Conservation (phyloP, 2,888 invertebrate genomes). For the Vanessa cardui region DNA sequence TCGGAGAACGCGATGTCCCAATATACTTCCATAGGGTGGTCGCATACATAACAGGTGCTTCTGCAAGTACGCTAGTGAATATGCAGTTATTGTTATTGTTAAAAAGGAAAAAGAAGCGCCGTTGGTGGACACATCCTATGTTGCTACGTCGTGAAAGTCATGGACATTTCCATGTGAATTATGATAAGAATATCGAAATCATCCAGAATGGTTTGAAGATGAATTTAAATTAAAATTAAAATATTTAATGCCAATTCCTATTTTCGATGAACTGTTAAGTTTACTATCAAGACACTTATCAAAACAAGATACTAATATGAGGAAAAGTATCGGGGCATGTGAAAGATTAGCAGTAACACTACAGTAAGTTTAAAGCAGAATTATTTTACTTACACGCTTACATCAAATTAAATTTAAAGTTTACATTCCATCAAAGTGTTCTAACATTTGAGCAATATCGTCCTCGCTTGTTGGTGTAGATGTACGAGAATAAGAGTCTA, state of each 20-base stretch:
- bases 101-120: constrained; percentile 16
- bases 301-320: constrained; percentile 19
- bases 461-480: constrained; percentile 31
- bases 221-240: too few species aligned
- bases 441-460: constrained; percentile 26
- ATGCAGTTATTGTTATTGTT: constrained; percentile 14
- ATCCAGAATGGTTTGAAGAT: constrained; percentile 41
- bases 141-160: constrained; percentile 41
- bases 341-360: constrained; percentile 15
- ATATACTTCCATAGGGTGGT: too few species aligned
- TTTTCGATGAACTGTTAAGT: not conserved
- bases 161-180: constrained; percentile 38
- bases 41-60: too few species aligned
- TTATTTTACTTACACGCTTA: constrained; percentile 4
- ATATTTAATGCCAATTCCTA: constrained; percentile 40
- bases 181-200: constrained; percentile 38
- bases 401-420: constrained; percentile 21
- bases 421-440: constrained; percentile 19
- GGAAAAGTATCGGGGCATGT: constrained; percentile 15
- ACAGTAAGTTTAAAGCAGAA: constrained; percentile 16
- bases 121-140: constrained; percentile 31
- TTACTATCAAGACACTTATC: constrained; percentile 20
- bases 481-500: constrained; percentile 37
- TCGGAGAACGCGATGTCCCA: too few species aligned
- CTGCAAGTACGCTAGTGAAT: constrained; percentile 16